Evolutionary conservation across 2,113 vertebrate species (phyloP), one percentile per base, ranked within the genome.

Genomic region (Mesitornis unicolor): DNA sequence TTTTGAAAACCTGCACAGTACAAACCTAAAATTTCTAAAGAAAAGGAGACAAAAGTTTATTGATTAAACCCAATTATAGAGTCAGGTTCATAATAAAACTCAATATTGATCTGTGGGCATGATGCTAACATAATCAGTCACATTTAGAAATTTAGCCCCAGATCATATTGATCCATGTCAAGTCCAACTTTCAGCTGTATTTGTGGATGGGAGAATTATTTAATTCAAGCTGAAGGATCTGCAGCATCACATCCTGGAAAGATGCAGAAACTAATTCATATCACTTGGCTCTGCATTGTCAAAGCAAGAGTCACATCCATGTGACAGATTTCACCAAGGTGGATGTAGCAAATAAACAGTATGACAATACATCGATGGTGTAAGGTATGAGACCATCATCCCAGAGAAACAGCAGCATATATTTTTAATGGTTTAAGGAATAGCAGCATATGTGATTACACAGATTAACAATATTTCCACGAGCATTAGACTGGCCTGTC

Each of bases 121-220:
- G 98, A 99, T 98, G 98, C 98, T 99, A 99, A 99, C 98, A 98
- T 98, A 98, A 98, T 98, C 98, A 98, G 98, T 99, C 99, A 98
- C 98, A 98, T 98, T 98, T 98, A 98, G 98, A 98, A 99, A 99
- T 98, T 98, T 98, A 98, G 98, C 97, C 97, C 93, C 96, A 98
- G 98, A 98, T 98, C 98, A 98, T 99, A 99, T 99, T 98, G 99
- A 99, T 99, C 98, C 98, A 97, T 99, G 99, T 99, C 99, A 99
- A 98, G 98, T 99, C 98, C 98, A 99, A 99, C 98, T 99, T 99
- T 98, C 98, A 99, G 98, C 98, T 99, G 98, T 99, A 99, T 98
- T 99, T 99, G 97, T 89, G 75, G 97, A 98, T 98, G 97, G 96
- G 94, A 97, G 98, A 98, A 98, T 97, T 98, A 97, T 98, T 98